Conservation (phyloP, 1,140 invertebrate species). For the Heliconius himera region DNA sequence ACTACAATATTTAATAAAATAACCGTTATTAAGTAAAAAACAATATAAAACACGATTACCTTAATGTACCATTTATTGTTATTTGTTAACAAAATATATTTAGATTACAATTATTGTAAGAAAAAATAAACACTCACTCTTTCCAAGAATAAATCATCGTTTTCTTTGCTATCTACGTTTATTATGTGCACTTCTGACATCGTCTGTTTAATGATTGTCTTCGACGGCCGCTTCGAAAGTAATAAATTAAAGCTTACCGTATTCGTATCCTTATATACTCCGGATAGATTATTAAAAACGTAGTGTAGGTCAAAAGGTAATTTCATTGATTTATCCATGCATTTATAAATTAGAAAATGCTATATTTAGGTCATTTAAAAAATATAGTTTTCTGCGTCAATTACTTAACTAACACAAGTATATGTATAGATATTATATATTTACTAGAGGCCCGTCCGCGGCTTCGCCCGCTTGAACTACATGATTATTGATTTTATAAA, state of each 20-base stretch:
- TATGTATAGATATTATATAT: no score
- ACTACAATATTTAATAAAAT: no score
- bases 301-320: not conserved
- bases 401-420: no score
- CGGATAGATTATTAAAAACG: not conserved
- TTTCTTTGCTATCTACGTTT: not conserved
- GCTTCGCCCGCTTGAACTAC: no score
- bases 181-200: not conserved
- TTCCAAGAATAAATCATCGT: slow-evolving; percentile 16
- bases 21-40: not conserved
- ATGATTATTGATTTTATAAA: no score
- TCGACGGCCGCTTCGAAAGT: not conserved
- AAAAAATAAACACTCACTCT: slow-evolving; percentile 2
- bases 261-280: not conserved
- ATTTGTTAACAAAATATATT: not conserved
- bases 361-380: no score
- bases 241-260: not conserved
- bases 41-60: not conserved
- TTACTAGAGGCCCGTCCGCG: no score
- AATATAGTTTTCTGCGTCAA: no score
- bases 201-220: not conserved
- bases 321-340: not conserved
- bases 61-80: not conserved
- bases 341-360: no score
- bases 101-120: not conserved